Percentiles rank a stretch among this genome's conserved stretches.
Conservation (phyloP, 2,888 invertebrate genomes). For the Mimachlamys varia region DNA sequence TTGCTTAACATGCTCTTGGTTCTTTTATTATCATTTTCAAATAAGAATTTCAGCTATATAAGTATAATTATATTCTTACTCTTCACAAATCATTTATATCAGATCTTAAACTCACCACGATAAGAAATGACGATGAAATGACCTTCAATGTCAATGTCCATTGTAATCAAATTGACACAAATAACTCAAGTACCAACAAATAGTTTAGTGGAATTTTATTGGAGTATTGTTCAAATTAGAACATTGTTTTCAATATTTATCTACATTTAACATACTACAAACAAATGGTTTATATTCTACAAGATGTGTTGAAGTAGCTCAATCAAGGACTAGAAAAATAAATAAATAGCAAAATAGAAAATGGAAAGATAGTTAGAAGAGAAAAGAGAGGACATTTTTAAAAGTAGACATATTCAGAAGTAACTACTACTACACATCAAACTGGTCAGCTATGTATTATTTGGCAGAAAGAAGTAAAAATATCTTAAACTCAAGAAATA, state of each 20-base stretch:
- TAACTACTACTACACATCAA: neutral
- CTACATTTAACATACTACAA: slow-evolving; percentile 13
- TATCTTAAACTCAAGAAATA: neutral
- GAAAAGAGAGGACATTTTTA: neutral
- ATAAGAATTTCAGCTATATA: no score
- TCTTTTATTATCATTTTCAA: no score
- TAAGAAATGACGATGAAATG: neutral
- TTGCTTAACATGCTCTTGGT: no score
- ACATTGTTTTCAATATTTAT: neutral
- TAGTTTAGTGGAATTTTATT: neutral
- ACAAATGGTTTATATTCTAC: neutral
- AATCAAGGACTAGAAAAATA: slow-evolving; percentile 21
- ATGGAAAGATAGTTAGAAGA: neutral
- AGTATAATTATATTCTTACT: no score
- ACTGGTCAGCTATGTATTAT: neutral
- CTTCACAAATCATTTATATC: no score
- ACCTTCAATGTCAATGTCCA: neutral
- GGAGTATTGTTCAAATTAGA: neutral
- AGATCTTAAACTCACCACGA: neutral
- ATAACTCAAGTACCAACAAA: neutral
- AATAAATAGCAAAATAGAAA: neutral
- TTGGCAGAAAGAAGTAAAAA: neutral
- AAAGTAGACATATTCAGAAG: neutral
- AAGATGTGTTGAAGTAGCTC: neutral
- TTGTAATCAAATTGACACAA: neutral